Base-by-base conservation (phyloP, 2,797 vertebrate species). In the Siniperca undulata region DNA sequence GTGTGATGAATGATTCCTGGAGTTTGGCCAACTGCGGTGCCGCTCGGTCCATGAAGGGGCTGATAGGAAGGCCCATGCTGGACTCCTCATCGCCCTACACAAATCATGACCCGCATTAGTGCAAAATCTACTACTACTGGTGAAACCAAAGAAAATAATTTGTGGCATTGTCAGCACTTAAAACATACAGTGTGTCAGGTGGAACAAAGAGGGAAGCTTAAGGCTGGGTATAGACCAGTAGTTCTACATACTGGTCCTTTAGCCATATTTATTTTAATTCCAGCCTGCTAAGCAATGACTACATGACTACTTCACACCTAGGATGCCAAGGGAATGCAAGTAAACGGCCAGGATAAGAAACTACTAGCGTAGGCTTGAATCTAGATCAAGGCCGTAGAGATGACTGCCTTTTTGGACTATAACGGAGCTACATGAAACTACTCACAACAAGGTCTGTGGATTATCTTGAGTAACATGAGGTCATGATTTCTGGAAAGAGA, bases 1-100 rank as follows among this genome's bases (percentile, higher is more conserved):
- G 99, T 10, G 98, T 98, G 91, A 99, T 99, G 94, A 99, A 99
- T 1, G 99, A 99, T 81, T 99, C 99, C 94, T 99, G 99, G 58
- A 99, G 97, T 81, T 99, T 98, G 80, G 99, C 99, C 90, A 99
- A 83, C 94, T 99, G 98, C 0, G 99, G 98, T 3, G 98, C 97
- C 3, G 98, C 97, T 66, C 99, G 97, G 92, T 99, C 98, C 99
- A 99, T 99, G 94, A 98, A 99, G 4, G 99, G 99, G 87, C 99
- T 99, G 91, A 99, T 97, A 13, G 98, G 98, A 79, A 99, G 96
- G 17, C 97, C 99, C 38, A 97, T 94, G 84, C 97, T 99, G 79
- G 97, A 96, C 92, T 99, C 99, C 87, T 99, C 98, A 65, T 99
- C 99, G 0, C 99, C 99, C 99, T 99, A 75, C n/a, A 85, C 9